Evolutionary conservation across 2,888 invertebrate species (phyloP).

Genomic region (Scaptomyza tumidula): DNA sequence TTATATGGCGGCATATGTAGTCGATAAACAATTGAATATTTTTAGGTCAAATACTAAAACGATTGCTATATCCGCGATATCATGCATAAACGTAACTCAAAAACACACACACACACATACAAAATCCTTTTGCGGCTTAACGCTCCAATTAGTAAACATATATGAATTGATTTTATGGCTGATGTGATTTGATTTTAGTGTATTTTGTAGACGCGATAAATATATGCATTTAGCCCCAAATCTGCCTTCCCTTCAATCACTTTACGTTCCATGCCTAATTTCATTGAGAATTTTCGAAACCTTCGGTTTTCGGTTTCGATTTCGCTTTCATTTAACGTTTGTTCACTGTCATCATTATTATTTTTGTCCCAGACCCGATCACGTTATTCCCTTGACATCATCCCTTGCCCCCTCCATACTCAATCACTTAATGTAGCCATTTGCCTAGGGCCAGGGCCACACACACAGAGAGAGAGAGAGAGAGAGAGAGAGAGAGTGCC

Average conservation of each 20-base stretch:
- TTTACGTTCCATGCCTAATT: background rate
- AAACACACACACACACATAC: background rate
- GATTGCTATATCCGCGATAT: slow-evolving; percentile 23
- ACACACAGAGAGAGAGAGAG: slow-evolving; percentile 5
- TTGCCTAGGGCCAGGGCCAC: slow-evolving; percentile 54
- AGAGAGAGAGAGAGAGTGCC: background rate
- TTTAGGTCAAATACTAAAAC: slow-evolving; percentile 20
- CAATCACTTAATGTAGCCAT: slow-evolving; percentile 57
- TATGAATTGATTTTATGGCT: background rate
- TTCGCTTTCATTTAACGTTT: slow-evolving; percentile 17
- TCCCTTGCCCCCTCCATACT: background rate
- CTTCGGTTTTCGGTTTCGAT: slow-evolving; percentile 22
- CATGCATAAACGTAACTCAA: slow-evolving; percentile 12
- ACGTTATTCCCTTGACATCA: slow-evolving; percentile 3
- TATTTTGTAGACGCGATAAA: background rate
- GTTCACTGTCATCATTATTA: slow-evolving; percentile 33
- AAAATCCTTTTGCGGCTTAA: slow-evolving; percentile 7
- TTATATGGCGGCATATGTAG: slow-evolving; percentile 14
- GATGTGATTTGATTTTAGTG: background rate
- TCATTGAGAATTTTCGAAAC: slow-evolving; percentile 31
- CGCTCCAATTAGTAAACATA: slow-evolving; percentile 14
- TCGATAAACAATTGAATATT: slow-evolving; percentile 57
- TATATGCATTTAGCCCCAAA: background rate
- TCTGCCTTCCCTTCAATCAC: background rate
- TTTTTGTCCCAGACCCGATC: slow-evolving; percentile 6